phyloP scores from a whole-genome alignment of 2,888 invertebrate species.

The Nymphalis polychloros region DNA sequence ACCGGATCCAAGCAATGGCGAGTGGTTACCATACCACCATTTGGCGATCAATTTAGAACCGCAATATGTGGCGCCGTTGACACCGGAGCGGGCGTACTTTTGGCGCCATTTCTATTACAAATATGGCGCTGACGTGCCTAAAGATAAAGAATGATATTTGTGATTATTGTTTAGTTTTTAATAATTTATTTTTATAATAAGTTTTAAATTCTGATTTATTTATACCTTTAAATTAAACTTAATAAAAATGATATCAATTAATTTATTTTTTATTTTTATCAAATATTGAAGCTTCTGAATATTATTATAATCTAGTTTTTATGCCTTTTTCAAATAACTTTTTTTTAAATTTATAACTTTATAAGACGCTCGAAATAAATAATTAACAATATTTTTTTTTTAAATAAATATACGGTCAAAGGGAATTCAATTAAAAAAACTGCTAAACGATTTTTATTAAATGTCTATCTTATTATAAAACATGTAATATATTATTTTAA shows the following conservation, averaged over 20 bases:
- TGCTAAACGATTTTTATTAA: constrained; percentile 11
- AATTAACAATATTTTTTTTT: no score
- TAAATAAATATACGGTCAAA: no score
- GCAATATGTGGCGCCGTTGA: constrained; percentile 67
- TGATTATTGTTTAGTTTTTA: constrained; percentile 1
- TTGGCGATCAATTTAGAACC: constrained; percentile 68
- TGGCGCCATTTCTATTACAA: constrained; percentile 67
- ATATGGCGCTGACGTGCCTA: constrained; percentile 63
- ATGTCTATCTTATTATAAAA: constrained; percentile 19
- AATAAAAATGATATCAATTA: background rate
- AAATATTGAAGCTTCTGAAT: no score
- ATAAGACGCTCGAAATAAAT: no score
- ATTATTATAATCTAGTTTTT: no score
- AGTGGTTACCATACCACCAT: constrained; percentile 67
- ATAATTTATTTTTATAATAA: constrained; percentile 24
- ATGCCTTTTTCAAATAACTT: no score
- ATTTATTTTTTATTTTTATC: no score
- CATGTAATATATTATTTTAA: background rate
- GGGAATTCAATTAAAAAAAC: background rate
- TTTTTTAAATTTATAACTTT: no score
- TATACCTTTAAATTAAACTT: background rate
- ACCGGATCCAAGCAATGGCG: constrained; percentile 62
- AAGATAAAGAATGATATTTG: background rate
- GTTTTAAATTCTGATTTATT: background rate
- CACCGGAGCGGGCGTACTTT: constrained; percentile 69